Base-by-base conservation (phyloP, 2,888 invertebrate genomes). In the Lithodes maja region DNA sequence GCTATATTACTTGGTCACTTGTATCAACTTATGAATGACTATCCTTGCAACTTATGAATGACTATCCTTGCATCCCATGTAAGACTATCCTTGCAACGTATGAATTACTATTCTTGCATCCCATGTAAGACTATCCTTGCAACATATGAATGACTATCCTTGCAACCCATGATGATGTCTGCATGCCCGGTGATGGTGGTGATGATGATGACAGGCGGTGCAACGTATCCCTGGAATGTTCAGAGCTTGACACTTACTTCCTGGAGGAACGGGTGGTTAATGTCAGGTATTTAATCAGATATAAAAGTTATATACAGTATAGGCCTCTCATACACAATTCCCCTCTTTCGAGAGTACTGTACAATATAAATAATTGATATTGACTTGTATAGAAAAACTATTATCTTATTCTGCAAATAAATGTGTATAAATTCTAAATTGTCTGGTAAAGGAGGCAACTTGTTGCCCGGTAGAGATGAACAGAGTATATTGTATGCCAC, bases 191-290 rank as follows among this genome's bases (percentile, higher is more conserved):
- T 61, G 5, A 7, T 61, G 61, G 61, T 83, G 80, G 80, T 75
- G 53, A 55, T 86, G 89, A 75, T 61, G 33, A 33, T 85, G 86
- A 84, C 90, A 91, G 91, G 79, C 90, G 91, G 49, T 91, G 91
- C 89, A 91, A 91, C 86, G 85, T 86, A 17, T 91, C 91, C 50
- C 81, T 90, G 17, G 91, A 91, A 88, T 91, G 91, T 78, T 71
- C 80, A 15, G 85, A 85, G 53, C 53, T 74, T 53, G 85, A 80
- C 33, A 75, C 74, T 78, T 89, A 84, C 85, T 68, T 55, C 69
- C 17, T 85, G 55, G 69, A 69, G 79, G 79, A 79, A 71, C 55
- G 33, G 12, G 54, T 82, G 61, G 82, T 75, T 12, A 53, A 74
- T 55, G 88, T 85, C 75, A 89, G 88, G 88, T 89, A 33, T 33